Evolutionary conservation across 1,140 invertebrate species (phyloP), one percentile per base, ranked within the genome.

Genomic region (Apis florea): DNA sequence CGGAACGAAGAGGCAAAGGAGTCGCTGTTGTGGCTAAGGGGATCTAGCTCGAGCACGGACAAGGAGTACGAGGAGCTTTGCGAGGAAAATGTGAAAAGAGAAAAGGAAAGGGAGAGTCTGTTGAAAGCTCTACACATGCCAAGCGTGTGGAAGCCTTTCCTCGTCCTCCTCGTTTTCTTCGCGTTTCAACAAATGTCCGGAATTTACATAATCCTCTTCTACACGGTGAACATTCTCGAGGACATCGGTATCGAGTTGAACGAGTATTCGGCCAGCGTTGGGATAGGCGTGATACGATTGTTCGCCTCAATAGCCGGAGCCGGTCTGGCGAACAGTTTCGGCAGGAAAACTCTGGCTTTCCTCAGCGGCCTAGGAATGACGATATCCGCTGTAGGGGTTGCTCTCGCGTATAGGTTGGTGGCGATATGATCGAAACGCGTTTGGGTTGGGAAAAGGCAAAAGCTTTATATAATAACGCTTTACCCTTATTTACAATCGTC

Each of bases 141-240:
- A 0, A 91, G 90, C 59, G 94, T 95, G 0, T 92, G 96, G 83
- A 96, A 96, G 87, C 96, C 96, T 0, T 96, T 96, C 85, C 83
- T 95, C 0, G 94, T 96, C 4, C 92, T 96, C 0, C 93, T 96
- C 6, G 83, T 93, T 0, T 95, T 96, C 89, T 96, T 97, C 91
- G 87, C 95, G 11, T 95, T 96, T 78, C 96, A 97, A 94, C 96
- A 96, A 87, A 93, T 96, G 69, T 96, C 95, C 0, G 96, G 96
- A 8, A 96, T 96, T 24, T 96, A 97, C 91, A 95, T 96, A 2
- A 95, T 97, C 11, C 93, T 97, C 56, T 97, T 96, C 90, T 97
- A 97, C 85, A 95, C 96, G 0, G 96, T 97, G 0, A 95, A 94
- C 75, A 95, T 97, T 86, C 95, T 97, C 86, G 94, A 95, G 81